These are phyloP conservation scores for Drosophila lowei DNA, from an alignment of 1,140 invertebrate genomes.

Conservation along the genomic window DNA sequence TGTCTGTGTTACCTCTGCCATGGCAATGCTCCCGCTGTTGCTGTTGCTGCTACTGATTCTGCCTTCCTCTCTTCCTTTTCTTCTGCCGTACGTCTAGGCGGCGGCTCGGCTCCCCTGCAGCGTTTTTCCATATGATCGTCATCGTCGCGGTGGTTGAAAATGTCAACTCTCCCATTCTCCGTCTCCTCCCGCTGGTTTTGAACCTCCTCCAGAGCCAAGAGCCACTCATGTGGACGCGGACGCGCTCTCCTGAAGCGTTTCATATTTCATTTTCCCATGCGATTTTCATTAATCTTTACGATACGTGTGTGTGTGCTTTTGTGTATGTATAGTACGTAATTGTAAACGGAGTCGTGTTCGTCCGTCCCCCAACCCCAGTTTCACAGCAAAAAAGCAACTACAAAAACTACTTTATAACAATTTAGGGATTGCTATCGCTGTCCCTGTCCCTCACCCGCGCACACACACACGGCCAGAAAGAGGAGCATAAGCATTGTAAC, in stretches of 20 bases:
- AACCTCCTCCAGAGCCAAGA: conserved; percentile 17
- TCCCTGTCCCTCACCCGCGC: conserved; percentile 1
- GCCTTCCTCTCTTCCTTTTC: conserved; percentile 2
- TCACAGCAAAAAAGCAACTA: conserved; percentile 18
- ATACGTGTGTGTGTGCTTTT: conserved; percentile 16
- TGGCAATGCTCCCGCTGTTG: conserved; percentile 5
- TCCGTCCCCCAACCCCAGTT: background rate
- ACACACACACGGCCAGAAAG: conserved; percentile 1
- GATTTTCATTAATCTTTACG: conserved; percentile 69
- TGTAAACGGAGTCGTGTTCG: conserved; percentile 37
- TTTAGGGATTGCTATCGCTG: conserved; percentile 40
- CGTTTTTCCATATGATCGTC: conserved; percentile 40
- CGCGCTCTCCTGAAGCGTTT: conserved; percentile 39
- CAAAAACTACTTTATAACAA: conserved; percentile 60
- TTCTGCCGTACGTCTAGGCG: conserved; percentile 4
- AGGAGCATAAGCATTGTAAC: conserved; percentile 25
- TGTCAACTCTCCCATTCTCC: conserved; percentile 29
- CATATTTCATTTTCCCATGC: conserved; percentile 74
- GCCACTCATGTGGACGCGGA: conserved; percentile 34
- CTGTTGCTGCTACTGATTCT: conserved; percentile 1
- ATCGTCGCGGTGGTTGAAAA: conserved; percentile 46
- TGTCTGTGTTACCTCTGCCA: background rate
- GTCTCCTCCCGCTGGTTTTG: conserved; percentile 12
- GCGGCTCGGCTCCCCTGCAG: conserved; percentile 31
- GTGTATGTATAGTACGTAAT: conserved; percentile 4